A percentile compares a stretch with the other conserved stretches of the same genome.
Conservation (phyloP, 2,888 invertebrate species). For the Drosophila anomelani region DNA sequence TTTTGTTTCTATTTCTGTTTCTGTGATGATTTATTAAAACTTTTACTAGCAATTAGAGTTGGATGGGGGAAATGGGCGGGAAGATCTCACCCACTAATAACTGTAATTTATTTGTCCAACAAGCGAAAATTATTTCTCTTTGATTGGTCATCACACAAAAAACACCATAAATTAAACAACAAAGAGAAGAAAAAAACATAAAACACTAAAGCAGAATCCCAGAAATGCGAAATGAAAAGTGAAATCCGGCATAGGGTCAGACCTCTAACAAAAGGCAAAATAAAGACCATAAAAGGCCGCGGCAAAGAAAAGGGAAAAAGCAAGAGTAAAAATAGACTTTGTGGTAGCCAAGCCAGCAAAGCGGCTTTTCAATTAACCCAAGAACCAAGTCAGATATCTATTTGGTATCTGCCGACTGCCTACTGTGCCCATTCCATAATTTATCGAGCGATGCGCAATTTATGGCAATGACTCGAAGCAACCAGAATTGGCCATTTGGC, state of each 20-base stretch:
- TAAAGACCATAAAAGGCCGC: slow-evolving; percentile 25
- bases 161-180: slow-evolving; percentile 8
- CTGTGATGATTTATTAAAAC: slow-evolving; percentile 60
- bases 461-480: slow-evolving; percentile 69
- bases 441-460: slow-evolving; percentile 55
- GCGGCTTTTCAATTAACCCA: slow-evolving; percentile 37
- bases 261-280: slow-evolving; percentile 16
- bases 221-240: slow-evolving; percentile 46
- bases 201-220: slow-evolving; percentile 30
- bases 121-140: slow-evolving; percentile 33
- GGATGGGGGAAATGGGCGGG: slow-evolving; percentile 16
- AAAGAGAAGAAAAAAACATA: slow-evolving; percentile 3
- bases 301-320: slow-evolving; percentile 15
- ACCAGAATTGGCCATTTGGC: slow-evolving; percentile 41
- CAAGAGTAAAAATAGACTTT: slow-evolving; percentile 27
- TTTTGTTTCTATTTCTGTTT: slow-evolving; percentile 45
- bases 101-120: slow-evolving; percentile 60
- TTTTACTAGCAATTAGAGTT: slow-evolving; percentile 51
- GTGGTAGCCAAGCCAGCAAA: slow-evolving; percentile 4
- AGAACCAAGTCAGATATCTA: slow-evolving; percentile 25
- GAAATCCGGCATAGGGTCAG: slow-evolving; percentile 38
- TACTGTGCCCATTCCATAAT: slow-evolving; percentile 52
- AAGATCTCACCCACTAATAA: slow-evolving; percentile 57
- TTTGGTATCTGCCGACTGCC: slow-evolving; percentile 43
- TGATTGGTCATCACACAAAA: slow-evolving; percentile 31